phyloP scores from a whole-genome alignment of 2,797 vertebrate species.

The Chloroceryle inda region DNA sequence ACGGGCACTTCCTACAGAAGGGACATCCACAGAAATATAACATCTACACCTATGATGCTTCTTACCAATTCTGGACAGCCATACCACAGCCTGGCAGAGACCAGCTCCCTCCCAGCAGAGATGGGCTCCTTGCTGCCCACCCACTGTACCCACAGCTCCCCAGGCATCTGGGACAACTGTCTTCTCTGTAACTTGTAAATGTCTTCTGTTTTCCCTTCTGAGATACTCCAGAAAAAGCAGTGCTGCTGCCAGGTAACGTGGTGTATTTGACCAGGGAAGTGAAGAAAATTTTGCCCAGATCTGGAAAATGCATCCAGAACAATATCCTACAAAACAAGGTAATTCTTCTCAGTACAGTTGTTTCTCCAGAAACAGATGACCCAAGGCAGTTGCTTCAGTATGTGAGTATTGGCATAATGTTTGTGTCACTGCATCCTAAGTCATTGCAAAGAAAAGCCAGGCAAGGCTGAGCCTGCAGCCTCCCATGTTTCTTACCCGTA shows the following conservation, averaged over 20 bases:
- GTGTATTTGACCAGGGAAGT: neutral
- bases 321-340: neutral
- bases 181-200: neutral
- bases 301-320: neutral
- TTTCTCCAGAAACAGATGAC: neutral
- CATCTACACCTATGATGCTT: fast-evolving
- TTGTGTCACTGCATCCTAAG: neutral
- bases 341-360: neutral
- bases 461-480: neutral
- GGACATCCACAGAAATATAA: neutral
- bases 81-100: neutral
- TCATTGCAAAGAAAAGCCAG: neutral
- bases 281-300: neutral
- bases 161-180: neutral
- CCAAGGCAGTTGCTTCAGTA: neutral
- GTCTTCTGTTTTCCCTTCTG: neutral
- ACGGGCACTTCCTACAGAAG: neutral
- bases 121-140: neutral
- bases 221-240: neutral
- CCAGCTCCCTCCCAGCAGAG: neutral
- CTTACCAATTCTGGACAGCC: neutral
- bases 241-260: fast-evolving
- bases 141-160: neutral
- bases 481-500: neutral
- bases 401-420: neutral